Evolutionary conservation across 2,797 vertebrate genomes (phyloP).

Genomic region (Rhinatrema bivittatum): DNA sequence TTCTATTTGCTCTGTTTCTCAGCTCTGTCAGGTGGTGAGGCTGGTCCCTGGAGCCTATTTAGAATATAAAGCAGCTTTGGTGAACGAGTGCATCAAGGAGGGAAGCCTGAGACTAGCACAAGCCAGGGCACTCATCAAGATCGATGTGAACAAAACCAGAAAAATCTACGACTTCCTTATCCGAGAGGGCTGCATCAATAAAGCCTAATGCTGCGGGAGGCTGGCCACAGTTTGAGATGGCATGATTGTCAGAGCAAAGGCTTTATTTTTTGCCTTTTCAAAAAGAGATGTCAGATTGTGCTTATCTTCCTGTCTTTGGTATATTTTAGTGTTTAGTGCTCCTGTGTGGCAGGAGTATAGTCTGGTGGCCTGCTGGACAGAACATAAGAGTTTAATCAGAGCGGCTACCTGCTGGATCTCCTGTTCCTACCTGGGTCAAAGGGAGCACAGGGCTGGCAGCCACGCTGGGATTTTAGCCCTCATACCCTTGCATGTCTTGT

Average conservation of each 20-base stretch:
- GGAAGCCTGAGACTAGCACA: slow-evolving; percentile 90
- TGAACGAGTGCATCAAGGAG: slow-evolving; percentile 91
- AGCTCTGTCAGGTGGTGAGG: slow-evolving; percentile 96
- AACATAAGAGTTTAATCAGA: too few relatives aligned
- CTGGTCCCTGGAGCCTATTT: slow-evolving; percentile 95
- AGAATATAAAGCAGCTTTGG: slow-evolving; percentile 92
- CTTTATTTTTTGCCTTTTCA: slow-evolving; percentile 2
- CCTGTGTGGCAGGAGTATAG: too few relatives aligned
- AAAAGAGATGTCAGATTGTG: too few relatives aligned
- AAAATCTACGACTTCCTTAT: slow-evolving; percentile 98
- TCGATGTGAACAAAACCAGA: slow-evolving; percentile 97
- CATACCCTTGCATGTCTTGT: too few relatives aligned
- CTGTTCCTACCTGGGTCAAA: too few relatives aligned
- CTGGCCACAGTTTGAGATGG: slow-evolving; percentile 6
- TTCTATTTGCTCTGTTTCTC: slow-evolving; percentile 43
- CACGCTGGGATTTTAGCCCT: too few relatives aligned
- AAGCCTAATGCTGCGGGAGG: slow-evolving; percentile 57
- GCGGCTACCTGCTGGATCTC: too few relatives aligned
- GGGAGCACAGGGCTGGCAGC: too few relatives aligned
- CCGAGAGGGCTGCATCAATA: slow-evolving; percentile 92
- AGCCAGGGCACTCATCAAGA: slow-evolving; percentile 95
- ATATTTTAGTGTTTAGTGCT: too few relatives aligned
- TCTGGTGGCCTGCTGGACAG: too few relatives aligned
- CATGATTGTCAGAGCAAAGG: not conserved
- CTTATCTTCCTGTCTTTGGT: too few relatives aligned